Evolutionary conservation across 2,888 invertebrate species (phyloP).

Genomic region (Buathra laborator): DNA sequence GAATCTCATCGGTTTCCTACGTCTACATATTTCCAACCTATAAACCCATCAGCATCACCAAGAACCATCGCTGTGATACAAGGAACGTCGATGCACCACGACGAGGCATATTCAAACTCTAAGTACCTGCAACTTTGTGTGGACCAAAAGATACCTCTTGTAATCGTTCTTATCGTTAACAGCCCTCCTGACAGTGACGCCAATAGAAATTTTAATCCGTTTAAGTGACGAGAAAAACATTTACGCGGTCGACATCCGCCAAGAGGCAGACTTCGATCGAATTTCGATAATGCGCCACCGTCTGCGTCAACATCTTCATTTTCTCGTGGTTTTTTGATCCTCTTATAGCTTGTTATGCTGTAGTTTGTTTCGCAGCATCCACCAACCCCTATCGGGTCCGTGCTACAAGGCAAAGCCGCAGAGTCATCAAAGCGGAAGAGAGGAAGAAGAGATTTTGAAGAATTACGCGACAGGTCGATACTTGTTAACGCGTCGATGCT

Average conservation of each 20-base stretch:
- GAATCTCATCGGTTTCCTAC: background rate
- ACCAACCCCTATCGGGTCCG: background rate
- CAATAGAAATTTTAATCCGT: conserved; percentile 1
- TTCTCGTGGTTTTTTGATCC: background rate
- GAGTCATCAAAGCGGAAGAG: background rate
- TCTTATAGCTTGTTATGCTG: too few species aligned
- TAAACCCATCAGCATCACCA: too few species aligned
- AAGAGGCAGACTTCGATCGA: conserved; percentile 7
- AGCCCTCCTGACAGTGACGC: background rate
- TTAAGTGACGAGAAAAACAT: conserved; percentile 19
- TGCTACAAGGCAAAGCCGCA: background rate
- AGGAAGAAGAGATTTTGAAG: conserved; percentile 33
- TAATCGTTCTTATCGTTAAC: background rate
- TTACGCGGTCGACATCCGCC: background rate
- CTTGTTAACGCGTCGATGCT: conserved; percentile 43
- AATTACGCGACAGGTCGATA: conserved; percentile 44
- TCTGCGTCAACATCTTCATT: background rate
- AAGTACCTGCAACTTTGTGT: background rate
- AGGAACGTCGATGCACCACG: too few species aligned
- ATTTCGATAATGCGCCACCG: conserved; percentile 9
- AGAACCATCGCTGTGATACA: too few species aligned
- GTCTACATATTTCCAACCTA: too few species aligned
- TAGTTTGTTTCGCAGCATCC: background rate
- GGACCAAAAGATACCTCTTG: background rate
- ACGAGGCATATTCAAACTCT: too few species aligned